Conservation (phyloP, 2,888 invertebrate species). For the Dasypolia templi region DNA sequence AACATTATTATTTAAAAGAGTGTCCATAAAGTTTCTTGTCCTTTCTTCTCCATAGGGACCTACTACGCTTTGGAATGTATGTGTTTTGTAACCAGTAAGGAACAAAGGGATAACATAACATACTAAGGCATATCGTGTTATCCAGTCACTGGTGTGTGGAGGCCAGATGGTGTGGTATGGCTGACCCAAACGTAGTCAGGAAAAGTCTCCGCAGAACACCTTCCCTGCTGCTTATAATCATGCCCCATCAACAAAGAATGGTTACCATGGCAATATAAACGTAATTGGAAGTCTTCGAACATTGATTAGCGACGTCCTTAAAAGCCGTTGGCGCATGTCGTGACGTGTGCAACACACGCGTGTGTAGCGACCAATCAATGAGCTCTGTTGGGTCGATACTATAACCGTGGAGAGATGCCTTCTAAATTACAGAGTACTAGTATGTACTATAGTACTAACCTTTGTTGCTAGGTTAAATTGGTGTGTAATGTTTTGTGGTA, state of each 20-base stretch:
- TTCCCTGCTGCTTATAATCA: not conserved
- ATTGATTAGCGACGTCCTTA: conserved; percentile 56
- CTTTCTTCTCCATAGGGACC: too few species aligned
- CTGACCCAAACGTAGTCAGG: too few species aligned
- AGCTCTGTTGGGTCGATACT: conserved; percentile 61
- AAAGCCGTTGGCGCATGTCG: conserved; percentile 47
- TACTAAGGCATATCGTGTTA: not conserved
- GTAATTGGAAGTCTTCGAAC: conserved; percentile 46
- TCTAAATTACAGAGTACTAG: conserved; percentile 44
- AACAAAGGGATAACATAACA: too few species aligned
- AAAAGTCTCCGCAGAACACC: not conserved
- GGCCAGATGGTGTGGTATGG: too few species aligned
- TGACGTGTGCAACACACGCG: conserved; percentile 57
- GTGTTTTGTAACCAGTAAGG: too few species aligned
- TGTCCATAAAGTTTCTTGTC: too few species aligned
- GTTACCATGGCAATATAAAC: conserved; percentile 43
- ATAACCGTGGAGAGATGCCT: conserved; percentile 54
- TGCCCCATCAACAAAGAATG: not conserved
- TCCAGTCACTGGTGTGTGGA: not conserved
- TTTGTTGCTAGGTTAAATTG: not conserved
- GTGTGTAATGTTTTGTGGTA: not conserved
- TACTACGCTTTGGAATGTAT: too few species aligned
- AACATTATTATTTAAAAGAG: too few species aligned
- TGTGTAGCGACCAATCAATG: conserved; percentile 50
- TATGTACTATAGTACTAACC: not conserved